A percentile compares a stretch with the other conserved stretches of the same genome.
Conservation (phyloP, 2,113 vertebrate species). For the Pseudorasbora parva region DNA sequence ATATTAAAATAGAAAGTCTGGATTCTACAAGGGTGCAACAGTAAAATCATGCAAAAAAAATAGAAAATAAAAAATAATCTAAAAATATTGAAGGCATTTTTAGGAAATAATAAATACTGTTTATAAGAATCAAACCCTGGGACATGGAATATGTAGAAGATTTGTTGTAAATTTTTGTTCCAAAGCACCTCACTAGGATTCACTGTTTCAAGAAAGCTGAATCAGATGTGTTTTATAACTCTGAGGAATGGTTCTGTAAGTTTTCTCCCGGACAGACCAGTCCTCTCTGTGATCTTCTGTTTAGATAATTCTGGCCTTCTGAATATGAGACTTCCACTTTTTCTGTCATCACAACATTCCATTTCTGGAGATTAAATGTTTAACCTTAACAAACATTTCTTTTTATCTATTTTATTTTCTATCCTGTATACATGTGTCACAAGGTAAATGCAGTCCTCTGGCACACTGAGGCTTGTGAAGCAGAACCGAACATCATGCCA, state of each 20-base stretch:
- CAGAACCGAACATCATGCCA: constrained; percentile 39
- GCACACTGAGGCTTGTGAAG: constrained; percentile 26
- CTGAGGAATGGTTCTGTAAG: background rate
- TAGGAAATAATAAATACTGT: no score
- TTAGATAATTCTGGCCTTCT: constrained; percentile 24
- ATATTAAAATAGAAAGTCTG: no score
- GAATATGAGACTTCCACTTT: constrained; percentile 10
- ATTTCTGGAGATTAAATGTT: constrained; percentile 31
- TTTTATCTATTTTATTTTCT: constrained; percentile 33
- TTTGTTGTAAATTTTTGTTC: background rate
- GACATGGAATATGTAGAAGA: background rate
- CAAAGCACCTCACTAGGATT: background rate
- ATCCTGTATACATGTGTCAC: constrained; percentile 26
- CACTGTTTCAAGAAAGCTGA: background rate
- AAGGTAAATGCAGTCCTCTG: constrained; percentile 26
- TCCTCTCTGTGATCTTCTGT: constrained; percentile 3
- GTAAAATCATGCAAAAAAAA: no score
- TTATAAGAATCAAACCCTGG: no score
- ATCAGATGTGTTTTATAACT: constrained; percentile 15
- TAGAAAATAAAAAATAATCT: no score
- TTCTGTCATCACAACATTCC: constrained; percentile 42
- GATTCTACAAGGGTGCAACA: no score
- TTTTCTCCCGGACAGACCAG: background rate
- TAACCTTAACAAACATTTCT: constrained; percentile 1
- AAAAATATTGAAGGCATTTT: no score